Conservation (phyloP, 2,113 vertebrate species). For the Pyrgilauda ruficollis region DNA sequence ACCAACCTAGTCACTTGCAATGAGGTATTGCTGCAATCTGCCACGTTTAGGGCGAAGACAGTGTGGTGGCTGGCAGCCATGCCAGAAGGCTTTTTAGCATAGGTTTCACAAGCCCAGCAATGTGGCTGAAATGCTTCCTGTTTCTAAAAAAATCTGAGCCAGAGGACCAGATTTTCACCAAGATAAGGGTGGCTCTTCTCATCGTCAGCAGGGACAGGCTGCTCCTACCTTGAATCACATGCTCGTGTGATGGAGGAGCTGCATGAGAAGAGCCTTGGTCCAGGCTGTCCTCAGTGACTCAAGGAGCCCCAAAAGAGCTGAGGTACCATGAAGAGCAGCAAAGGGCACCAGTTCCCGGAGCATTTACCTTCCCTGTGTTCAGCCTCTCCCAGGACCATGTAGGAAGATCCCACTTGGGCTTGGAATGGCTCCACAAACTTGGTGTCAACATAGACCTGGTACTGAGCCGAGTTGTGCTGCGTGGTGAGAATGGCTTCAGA, state of each 20-base stretch:
- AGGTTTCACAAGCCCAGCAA: background rate
- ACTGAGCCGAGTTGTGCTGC: slow-evolving; percentile 74
- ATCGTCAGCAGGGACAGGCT: accelerated
- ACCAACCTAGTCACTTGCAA: background rate
- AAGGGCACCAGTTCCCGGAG: background rate
- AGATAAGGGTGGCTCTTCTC: background rate
- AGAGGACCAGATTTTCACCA: background rate
- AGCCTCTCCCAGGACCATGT: slow-evolving; percentile 85
- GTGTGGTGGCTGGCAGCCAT: background rate
- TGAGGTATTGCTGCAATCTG: background rate
- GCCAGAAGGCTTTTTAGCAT: background rate
- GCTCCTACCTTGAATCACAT: background rate
- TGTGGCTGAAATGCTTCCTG: background rate
- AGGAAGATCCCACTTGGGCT: slow-evolving; percentile 82
- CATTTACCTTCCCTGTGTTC: slow-evolving; percentile 80
- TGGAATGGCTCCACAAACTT: slow-evolving; percentile 88
- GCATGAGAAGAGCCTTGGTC: background rate
- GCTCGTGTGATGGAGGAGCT: accelerated
- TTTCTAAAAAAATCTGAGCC: background rate
- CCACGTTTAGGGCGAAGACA: accelerated
- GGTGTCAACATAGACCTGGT: slow-evolving; percentile 78
- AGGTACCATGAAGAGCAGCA: background rate
- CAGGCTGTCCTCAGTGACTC: background rate
- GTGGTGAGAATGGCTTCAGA: slow-evolving; percentile 78
- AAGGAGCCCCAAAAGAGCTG: background rate